These are phyloP conservation scores for Sitta europaea DNA, from an alignment of 2,113 vertebrate genomes.

Conservation along the genomic window DNA sequence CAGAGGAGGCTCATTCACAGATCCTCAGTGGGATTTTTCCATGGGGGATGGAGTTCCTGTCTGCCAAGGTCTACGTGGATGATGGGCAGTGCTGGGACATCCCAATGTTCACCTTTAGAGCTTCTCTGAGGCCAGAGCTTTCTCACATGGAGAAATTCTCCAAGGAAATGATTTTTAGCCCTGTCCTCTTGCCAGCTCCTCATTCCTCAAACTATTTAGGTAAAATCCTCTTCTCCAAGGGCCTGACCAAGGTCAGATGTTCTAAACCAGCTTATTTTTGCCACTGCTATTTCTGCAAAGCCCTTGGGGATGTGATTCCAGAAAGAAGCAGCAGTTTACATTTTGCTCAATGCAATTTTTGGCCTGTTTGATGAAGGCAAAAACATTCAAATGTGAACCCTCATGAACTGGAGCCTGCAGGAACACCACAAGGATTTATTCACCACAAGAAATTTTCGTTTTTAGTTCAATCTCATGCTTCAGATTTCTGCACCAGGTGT, in stretches of 20 bases:
- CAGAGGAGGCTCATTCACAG: background rate
- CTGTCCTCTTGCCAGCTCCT: background rate
- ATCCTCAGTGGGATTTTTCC: background rate
- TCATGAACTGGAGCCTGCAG: background rate
- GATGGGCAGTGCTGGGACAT: background rate
- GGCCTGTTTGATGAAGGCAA: background rate
- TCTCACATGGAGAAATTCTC: background rate
- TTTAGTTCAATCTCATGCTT: background rate
- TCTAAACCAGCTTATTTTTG: background rate
- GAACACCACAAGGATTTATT: background rate
- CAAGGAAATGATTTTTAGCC: background rate
- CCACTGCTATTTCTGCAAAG: conserved; percentile 24
- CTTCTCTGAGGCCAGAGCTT: background rate
- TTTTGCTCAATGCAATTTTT: background rate
- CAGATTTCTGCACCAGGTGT: background rate
- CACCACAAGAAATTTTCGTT: background rate
- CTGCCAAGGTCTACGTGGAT: background rate
- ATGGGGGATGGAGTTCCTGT: background rate
- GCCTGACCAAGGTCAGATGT: background rate
- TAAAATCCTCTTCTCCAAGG: background rate
- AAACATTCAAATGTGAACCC: background rate
- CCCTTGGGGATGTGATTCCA: background rate
- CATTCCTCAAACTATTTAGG: background rate
- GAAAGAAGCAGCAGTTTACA: background rate
- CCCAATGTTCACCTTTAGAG: background rate